Evolutionary conservation across 1,140 invertebrate species (phyloP).

Genomic region (Cryptotermes secundus): DNA sequence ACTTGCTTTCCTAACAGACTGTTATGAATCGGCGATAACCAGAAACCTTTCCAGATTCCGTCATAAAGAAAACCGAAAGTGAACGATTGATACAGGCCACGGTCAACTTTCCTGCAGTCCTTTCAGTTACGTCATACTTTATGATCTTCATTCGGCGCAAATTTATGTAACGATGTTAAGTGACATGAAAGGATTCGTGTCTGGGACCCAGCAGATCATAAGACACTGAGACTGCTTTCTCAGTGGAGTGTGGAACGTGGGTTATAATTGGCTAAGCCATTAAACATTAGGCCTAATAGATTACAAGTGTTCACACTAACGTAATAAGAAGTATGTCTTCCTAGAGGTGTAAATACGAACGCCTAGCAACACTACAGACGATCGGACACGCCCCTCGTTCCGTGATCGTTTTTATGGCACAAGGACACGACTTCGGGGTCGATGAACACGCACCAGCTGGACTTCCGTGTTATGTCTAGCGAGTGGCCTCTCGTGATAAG

Average conservation of each 20-base stretch:
- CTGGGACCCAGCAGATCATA: background rate
- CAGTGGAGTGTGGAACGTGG: background rate
- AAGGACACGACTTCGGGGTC: background rate
- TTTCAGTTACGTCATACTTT: too few relatives aligned
- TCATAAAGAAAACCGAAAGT: too few relatives aligned
- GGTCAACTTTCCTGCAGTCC: too few relatives aligned
- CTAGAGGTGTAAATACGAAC: too few relatives aligned
- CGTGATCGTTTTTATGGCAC: constrained; percentile 13
- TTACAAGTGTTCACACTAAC: background rate
- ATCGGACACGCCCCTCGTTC: background rate
- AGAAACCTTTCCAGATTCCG: too few relatives aligned
- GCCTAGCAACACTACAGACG: background rate
- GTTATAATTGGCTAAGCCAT: background rate
- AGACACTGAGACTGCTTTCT: background rate
- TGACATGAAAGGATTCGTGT: background rate
- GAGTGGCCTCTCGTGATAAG: background rate
- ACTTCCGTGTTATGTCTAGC: constrained; percentile 9
- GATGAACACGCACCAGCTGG: background rate
- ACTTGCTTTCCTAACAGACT: too few relatives aligned
- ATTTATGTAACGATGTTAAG: too few relatives aligned
- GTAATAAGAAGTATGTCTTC: background rate
- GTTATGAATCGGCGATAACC: too few relatives aligned
- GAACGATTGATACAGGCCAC: too few relatives aligned
- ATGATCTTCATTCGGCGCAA: too few relatives aligned
- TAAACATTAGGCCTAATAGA: background rate